Evolutionary conservation across 2,888 invertebrate species (phyloP), one percentile per base, ranked within the genome.

Genomic region (Sphaerophoria rueppellii): DNA sequence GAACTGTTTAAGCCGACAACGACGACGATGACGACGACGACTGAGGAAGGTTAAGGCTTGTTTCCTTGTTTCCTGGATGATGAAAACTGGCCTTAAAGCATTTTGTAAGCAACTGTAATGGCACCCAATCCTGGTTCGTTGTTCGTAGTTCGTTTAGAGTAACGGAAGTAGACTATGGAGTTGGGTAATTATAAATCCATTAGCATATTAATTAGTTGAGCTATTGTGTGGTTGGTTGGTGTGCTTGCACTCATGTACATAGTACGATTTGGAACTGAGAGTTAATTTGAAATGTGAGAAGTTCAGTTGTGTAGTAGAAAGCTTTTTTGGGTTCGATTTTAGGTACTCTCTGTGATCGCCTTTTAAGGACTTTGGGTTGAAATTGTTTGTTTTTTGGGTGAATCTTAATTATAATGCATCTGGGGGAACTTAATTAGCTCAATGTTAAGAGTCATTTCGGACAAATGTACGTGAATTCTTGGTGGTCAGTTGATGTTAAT

Each of bases 201-300:
- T 77, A 81, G 85, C 76, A 81, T 81, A 77, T 65, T 81, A 77
- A 85, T 77, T 85, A 81, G 72, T 69, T 67, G 16, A 52, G 72
- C 67, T 58, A 76, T 83, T 80, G 72, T 80, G 72, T 76, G 80
- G 67, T 65, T 73, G 57, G 52, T 55, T 70, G 61, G 40, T 50
- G 61, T n/a, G 72, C 43, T 50, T 54, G 46, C 58, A 40, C 40
- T 43, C 40, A 50, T 55, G 11, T 14, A 5, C 24, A 24, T 24
- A 24, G 24, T 24, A 2, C 24, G 24, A 24, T 24, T 24, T 24
- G 24, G 24, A 24, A 24, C 24, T 24, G 24, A 24, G 24, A 24
- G 24, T 24, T 24, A 24, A 24, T 24, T 1, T 24, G 24, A 24
- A 24, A 24, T 24, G 24, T 24, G 24, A 24, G 24, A 24, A 24